These are phyloP conservation scores for Caenorhabditis sp. DNA, from an alignment of 2,888 invertebrate species.

Conservation along the genomic window DNA sequence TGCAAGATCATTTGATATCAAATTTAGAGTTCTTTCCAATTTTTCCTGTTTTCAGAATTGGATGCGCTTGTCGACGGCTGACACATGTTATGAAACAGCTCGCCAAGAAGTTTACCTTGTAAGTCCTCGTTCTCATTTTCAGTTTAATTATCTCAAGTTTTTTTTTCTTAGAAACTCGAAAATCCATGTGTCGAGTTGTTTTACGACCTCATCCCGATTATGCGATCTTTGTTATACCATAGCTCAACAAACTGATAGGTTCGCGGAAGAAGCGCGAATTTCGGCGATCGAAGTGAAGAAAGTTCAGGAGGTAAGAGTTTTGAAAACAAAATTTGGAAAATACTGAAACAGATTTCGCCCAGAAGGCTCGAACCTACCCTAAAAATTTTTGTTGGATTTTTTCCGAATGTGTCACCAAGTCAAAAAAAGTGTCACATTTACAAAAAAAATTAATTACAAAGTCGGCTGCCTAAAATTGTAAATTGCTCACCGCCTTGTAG, in stretches of 20 bases:
- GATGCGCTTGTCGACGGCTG: neutral
- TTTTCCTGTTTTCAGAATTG: neutral
- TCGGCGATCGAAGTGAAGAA: conserved; percentile 1
- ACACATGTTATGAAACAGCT: neutral
- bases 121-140: no score
- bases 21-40: no score
- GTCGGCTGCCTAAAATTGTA: no score
- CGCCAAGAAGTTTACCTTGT: neutral
- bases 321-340: no score
- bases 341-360: no score
- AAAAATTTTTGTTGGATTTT: no score
- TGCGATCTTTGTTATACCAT: conserved; percentile 9
- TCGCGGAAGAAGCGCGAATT: conserved; percentile 15
- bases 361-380: no score
- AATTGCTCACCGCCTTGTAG: no score
- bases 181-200: neutral
- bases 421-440: no score
- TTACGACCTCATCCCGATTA: neutral
- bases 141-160: no score
- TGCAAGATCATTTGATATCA: neutral
- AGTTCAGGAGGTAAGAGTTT: neutral
- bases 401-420: no score
- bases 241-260: conserved; percentile 10
- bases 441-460: no score
- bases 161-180: neutral